A percentile compares a stretch with the other conserved stretches of the same genome.
Evolutionary conservation across 2,888 invertebrate genomes (phyloP).

Genomic region (Chloromyia formosa): DNA sequence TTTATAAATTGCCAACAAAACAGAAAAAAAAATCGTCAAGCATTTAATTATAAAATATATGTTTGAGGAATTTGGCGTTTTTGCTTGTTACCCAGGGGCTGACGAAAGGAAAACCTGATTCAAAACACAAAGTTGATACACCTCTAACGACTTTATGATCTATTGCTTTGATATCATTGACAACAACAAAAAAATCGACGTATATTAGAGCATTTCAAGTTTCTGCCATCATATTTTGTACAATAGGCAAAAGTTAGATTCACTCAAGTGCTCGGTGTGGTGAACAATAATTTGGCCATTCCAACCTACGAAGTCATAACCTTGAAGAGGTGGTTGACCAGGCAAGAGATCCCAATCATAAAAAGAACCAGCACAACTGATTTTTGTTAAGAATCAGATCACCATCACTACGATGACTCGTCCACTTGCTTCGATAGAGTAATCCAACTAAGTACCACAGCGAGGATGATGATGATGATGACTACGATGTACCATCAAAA

Average conservation of each 20-base stretch:
- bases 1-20: too few relatives aligned
- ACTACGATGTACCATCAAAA: constrained; percentile 10
- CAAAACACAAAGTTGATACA: not conserved
- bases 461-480: not conserved
- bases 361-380: not conserved
- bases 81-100: not conserved
- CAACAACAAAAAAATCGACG: too few relatives aligned
- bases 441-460: constrained; percentile 16
- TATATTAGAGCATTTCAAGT: not conserved
- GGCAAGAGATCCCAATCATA: not conserved
- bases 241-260: not conserved
- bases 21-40: too few relatives aligned
- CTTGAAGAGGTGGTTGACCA: constrained; percentile 39
- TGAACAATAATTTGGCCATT: constrained; percentile 23
- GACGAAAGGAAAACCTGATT: not conserved
- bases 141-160: constrained; percentile 2
- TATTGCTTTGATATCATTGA: not conserved
- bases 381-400: constrained; percentile 31
- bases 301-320: not conserved
- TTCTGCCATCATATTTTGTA: not conserved
- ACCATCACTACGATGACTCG: constrained; percentile 19
- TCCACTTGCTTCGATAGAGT: constrained; percentile 33
- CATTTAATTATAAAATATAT: too few relatives aligned
- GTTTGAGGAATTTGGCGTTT: too few relatives aligned
- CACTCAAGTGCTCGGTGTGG: not conserved